Evolutionary conservation across 2,113 vertebrate species (phyloP).

Genomic region (Podiceps cristatus): DNA sequence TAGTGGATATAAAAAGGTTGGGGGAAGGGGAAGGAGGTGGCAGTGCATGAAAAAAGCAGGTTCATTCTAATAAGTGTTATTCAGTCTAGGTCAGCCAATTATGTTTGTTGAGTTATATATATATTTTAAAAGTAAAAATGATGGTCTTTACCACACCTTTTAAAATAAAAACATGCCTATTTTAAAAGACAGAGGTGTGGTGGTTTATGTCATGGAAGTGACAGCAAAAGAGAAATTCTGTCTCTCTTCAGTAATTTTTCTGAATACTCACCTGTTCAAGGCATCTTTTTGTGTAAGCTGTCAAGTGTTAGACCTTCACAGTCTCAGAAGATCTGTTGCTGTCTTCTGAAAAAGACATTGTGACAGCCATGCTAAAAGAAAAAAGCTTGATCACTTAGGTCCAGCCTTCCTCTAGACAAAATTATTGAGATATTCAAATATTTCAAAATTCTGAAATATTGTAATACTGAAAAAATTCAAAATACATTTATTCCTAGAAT

Average conservation of each 20-base stretch:
- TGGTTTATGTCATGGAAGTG: not conserved
- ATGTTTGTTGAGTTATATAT: not conserved
- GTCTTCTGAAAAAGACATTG: not conserved
- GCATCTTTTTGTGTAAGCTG: not conserved
- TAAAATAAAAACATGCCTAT: not conserved
- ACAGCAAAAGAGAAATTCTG: not conserved
- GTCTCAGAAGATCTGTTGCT: not conserved
- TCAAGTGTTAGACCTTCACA: not conserved
- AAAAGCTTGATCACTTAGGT: not conserved
- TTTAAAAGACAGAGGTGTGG: not conserved
- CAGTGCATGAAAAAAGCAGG: not conserved
- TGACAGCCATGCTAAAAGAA: not conserved
- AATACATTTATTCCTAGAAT: not conserved
- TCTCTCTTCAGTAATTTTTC: not conserved
- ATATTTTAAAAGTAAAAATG: not conserved
- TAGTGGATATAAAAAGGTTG: not conserved
- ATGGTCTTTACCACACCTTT: not conserved
- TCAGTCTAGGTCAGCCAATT: not conserved
- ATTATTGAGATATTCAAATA: not conserved
- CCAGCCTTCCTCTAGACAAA: not conserved
- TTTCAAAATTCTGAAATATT: not conserved
- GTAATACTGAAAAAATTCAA: not conserved
- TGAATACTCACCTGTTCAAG: not conserved
- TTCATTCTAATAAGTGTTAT: not conserved
- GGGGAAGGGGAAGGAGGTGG: not conserved